phyloP scores from a whole-genome alignment of 2,888 invertebrate genomes.

The Endotricha flammealis region DNA sequence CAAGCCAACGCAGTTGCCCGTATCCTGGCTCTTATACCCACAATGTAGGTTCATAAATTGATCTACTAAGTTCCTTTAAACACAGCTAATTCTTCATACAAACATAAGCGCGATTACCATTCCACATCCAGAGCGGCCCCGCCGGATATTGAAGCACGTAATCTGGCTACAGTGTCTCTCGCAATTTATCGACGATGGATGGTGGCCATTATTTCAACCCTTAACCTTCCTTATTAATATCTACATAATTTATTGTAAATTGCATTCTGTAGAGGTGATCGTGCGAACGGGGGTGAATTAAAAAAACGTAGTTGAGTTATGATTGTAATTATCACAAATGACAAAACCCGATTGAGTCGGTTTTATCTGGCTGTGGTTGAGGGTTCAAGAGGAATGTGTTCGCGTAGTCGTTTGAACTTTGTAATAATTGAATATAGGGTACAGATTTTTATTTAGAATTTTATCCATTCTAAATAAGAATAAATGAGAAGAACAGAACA shows the following conservation, averaged over 20 bases:
- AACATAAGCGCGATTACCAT: not conserved
- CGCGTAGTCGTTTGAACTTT: not conserved
- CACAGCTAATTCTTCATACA: not conserved
- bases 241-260: conserved; percentile 78
- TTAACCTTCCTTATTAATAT: conserved; percentile 76
- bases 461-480: too few species aligned
- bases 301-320: conserved; percentile 17
- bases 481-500: too few species aligned
- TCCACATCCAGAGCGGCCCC: conserved; percentile 11
- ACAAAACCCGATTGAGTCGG: conserved; percentile 1
- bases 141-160: conserved; percentile 78
- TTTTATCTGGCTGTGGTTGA: not conserved
- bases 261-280: conserved; percentile 66
- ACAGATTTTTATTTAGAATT: too few species aligned
- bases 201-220: conserved; percentile 73
- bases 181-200: conserved; percentile 76
- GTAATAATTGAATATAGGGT: not conserved
- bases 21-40: too few species aligned
- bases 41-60: too few species aligned
- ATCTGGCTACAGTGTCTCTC: conserved; percentile 73
- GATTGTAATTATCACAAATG: conserved; percentile 16
- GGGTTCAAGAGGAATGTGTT: not conserved
- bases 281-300: conserved; percentile 40
- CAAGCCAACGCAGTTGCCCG: too few species aligned
- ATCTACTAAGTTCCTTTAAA: too few species aligned